These are phyloP conservation scores for Leucoraja erinaceus DNA, from an alignment of 2,113 vertebrate species.

Conservation along the genomic window DNA sequence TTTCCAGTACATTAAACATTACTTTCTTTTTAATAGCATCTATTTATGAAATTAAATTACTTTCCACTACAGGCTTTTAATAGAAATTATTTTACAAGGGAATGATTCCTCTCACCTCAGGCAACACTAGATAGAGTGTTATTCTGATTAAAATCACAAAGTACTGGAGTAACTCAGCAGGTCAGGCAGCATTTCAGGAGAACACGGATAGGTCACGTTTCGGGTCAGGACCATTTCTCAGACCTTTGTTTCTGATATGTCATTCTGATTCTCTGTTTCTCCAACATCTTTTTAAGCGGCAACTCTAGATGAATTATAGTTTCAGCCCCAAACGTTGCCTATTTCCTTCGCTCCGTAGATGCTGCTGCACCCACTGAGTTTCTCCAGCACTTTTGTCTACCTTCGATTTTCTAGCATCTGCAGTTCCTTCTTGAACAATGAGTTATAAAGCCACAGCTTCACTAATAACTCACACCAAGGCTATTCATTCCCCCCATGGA, in stretches of 20 bases:
- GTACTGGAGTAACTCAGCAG: no score
- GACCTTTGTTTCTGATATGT: background rate
- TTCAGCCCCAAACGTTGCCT: no score
- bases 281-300: background rate
- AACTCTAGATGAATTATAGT: background rate
- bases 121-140: conserved; percentile 13
- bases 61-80: conserved; percentile 18
- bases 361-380: no score
- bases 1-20: background rate
- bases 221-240: no score
- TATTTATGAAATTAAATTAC: background rate
- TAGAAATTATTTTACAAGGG: background rate
- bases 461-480: background rate
- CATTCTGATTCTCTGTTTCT: background rate
- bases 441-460: background rate
- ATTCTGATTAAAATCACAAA: background rate
- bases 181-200: no score
- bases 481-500: no score
- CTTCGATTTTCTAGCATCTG: no score
- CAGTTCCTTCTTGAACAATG: no score
- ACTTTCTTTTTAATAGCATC: background rate
- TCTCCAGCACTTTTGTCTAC: no score
- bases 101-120: background rate
- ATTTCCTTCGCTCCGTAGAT: no score
- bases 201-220: no score